Conservation (phyloP, 2,888 invertebrate genomes). For the Protodeltote pygarga region DNA sequence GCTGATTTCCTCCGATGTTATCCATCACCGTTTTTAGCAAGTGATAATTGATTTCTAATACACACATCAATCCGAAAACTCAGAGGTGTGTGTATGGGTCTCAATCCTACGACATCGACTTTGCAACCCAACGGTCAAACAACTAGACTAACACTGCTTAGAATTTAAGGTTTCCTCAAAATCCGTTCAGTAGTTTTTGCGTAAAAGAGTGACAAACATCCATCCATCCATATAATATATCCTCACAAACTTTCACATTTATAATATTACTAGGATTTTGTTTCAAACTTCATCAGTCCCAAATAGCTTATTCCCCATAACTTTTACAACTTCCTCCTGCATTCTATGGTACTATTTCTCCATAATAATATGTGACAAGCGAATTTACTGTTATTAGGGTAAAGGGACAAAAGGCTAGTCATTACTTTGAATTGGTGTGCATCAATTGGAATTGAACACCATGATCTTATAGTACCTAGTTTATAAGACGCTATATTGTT, state of each 20-base stretch:
- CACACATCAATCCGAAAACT: too few relatives aligned
- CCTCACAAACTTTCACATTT: too few relatives aligned
- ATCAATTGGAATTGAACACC: conserved; percentile 14
- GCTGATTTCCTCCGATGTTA: too few relatives aligned
- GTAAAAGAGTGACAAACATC: too few relatives aligned
- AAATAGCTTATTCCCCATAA: not conserved
- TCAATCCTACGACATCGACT: too few relatives aligned
- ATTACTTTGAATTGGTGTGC: conserved; percentile 35
- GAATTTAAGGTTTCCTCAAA: not conserved
- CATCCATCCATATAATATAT: too few relatives aligned
- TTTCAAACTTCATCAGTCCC: conserved; percentile 1
- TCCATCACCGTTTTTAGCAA: too few relatives aligned
- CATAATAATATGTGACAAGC: conserved; percentile 22
- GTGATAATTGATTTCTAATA: too few relatives aligned
- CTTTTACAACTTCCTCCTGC: conserved; percentile 12
- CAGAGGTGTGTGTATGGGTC: too few relatives aligned
- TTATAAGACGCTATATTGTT: not conserved
- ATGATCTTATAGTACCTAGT: conserved; percentile 1
- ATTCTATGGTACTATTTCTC: conserved; percentile 1
- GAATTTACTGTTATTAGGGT: conserved; percentile 42
- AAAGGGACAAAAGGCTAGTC: conserved; percentile 23
- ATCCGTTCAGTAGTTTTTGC: too few relatives aligned
- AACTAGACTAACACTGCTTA: not conserved
- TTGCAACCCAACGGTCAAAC: too few relatives aligned
- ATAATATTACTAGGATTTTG: not conserved